Percentiles rank a stretch among this genome's conserved stretches.
phyloP scores from a whole-genome alignment of 2,888 invertebrate genomes.

The Caenorhabditis plicata region DNA sequence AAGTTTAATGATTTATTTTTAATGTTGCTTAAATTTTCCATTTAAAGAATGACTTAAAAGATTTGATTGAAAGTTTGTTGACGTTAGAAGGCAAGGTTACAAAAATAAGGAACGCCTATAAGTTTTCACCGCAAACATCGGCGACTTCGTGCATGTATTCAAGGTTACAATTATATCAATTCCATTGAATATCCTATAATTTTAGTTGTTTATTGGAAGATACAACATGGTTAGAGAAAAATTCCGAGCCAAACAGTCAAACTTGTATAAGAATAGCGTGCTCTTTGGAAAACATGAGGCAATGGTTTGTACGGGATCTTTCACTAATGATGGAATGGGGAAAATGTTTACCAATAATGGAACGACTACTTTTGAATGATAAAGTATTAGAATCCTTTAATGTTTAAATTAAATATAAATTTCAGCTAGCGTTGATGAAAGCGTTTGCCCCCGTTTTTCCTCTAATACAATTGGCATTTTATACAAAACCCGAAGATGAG shows the following conservation, averaged over 20 bases:
- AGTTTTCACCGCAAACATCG: constrained; percentile 42
- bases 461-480: constrained; percentile 47
- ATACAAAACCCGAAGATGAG: constrained; percentile 33
- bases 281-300: constrained; percentile 37
- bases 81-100: constrained; percentile 39
- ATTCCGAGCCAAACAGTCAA: constrained; percentile 12
- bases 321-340: constrained; percentile 56
- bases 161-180: constrained; percentile 14
- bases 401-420: too few species aligned
- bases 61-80: constrained; percentile 33
- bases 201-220: constrained; percentile 47
- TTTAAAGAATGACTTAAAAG: constrained; percentile 34
- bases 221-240: constrained; percentile 34
- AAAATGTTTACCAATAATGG: constrained; percentile 43
- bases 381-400: constrained; percentile 30
- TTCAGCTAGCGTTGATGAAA: constrained; percentile 52
- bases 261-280: constrained; percentile 25
- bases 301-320: constrained; percentile 51
- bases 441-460: constrained; percentile 48
- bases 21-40: background rate
- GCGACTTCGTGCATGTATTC: constrained; percentile 50
- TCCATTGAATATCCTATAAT: background rate
- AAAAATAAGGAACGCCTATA: constrained; percentile 39
- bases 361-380: constrained; percentile 39
- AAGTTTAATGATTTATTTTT: constrained; percentile 7